These are phyloP conservation scores for Microcebus murinus DNA, from an alignment of 2,113 vertebrate genomes.

Conservation along the genomic window DNA sequence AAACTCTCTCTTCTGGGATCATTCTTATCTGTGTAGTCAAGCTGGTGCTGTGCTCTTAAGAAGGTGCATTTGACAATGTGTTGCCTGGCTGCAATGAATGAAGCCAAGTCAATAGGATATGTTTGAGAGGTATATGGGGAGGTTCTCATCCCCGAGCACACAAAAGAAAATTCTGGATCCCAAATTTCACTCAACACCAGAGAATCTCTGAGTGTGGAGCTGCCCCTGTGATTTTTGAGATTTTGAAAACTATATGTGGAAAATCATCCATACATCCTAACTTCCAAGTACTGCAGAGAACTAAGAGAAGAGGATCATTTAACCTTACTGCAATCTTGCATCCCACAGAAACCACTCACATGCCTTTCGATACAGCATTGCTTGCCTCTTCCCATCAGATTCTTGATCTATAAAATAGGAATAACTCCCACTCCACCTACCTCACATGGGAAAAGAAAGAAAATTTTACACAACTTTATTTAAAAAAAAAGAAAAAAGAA, in stretches of 20 bases:
- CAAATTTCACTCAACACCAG: not conserved
- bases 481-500: not conserved
- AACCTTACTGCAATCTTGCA: not conserved
- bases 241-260: not conserved
- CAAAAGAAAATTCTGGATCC: not conserved
- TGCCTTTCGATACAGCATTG: not conserved
- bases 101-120: not conserved
- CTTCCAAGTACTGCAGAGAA: not conserved
- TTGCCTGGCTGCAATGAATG: constrained; percentile 16
- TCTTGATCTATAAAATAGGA: not conserved
- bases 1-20: constrained; percentile 64
- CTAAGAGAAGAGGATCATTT: not conserved
- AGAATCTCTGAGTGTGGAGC: not conserved
- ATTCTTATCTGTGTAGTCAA: constrained; percentile 54
- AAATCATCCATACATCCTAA: not conserved
- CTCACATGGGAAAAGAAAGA: not conserved
- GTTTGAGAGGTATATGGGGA: not conserved
- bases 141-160: not conserved
- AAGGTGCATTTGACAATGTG: constrained; percentile 66
- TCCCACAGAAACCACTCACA: not conserved
- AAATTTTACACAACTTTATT: not conserved
- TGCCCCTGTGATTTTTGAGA: not conserved
- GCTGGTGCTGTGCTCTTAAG: constrained; percentile 11
- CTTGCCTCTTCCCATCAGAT: not conserved
- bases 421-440: not conserved